Evolutionary conservation across 1,140 invertebrate species (phyloP), one percentile per base, ranked within the genome.

Genomic region (Probaryconus sp.): DNA sequence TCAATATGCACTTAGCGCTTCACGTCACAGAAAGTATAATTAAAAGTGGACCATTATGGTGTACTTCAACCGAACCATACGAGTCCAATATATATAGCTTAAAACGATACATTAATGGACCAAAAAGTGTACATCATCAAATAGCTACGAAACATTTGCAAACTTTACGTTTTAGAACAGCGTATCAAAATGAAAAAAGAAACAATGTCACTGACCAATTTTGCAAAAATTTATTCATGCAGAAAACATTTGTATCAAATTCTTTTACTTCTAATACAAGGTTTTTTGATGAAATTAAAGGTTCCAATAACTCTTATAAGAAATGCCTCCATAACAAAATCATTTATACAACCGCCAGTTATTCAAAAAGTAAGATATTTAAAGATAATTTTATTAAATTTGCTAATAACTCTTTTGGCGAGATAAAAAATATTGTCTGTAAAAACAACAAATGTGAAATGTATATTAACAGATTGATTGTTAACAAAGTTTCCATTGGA

Each of bases 51-150:
- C 47, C 70, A n/a, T 37, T 73, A 16, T 67, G 70, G 35, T 45
- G 37, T 9, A 74, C 55, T 4, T 74, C 71, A 1, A 37, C 71
- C 7, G 68, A 61, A n/a, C 37, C 47, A 18, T 74, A 63, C 20
- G 71, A 74, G 21, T 48, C 47, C 37, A 47, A 20, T 17, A 73
- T 65, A 5, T 53, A 38, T 17, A 28, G 9, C 7, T 53, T 53
- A 5, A 67, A 73, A 51, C 31, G 35, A 10, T 43, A 26, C 11
- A 28, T 58, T 0, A 42, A 42, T 40, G 50, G 60, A 11, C 60
- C 69, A 7, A 65, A 65, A 28, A 35, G 47, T 18, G 18, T 65
- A 1, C n/a, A 26, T 18, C 10, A 65, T 1, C 60, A 65, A 43
- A 72, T 65, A 1, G 33, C 35, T 2, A 51, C 4, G 6, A 58